These are phyloP conservation scores for Pseudochromis fuscus DNA, from an alignment of 2,797 vertebrate genomes.

Conservation along the genomic window DNA sequence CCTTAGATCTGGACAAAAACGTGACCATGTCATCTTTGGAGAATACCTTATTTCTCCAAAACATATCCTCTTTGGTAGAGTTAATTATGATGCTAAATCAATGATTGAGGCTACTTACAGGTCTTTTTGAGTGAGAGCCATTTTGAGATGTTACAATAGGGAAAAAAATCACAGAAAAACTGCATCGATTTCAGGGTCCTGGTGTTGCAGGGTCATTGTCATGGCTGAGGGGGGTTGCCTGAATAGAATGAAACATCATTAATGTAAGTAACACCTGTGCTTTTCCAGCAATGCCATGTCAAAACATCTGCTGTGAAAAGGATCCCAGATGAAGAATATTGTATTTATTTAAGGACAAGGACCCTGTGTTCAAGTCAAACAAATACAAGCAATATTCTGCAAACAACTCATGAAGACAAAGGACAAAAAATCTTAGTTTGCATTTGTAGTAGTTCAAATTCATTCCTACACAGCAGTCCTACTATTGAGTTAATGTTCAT, in stretches of 20 bases:
- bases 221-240: constrained; percentile 7
- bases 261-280: not conserved
- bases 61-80: no score
- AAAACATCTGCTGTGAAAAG: constrained; percentile 9
- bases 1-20: no score
- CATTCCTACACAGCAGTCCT: not conserved
- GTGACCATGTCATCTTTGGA: no score
- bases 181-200: no score
- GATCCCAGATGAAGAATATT: no score
- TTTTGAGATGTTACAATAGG: not conserved
- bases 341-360: no score
- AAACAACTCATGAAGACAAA: not conserved
- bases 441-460: not conserved
- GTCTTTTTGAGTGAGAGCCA: not conserved
- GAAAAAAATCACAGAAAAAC: not conserved
- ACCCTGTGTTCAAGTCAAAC: no score
- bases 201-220: not conserved
- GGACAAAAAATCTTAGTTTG: not conserved
- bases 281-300: not conserved
- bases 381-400: not conserved
- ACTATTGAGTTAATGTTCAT: not conserved
- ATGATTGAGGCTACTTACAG: not conserved
- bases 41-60: no score
- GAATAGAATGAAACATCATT: not conserved
- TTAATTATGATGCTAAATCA: not conserved